Evolutionary conservation across 2,797 vertebrate species (phyloP).

Genomic region (Enteromius treurensis): DNA sequence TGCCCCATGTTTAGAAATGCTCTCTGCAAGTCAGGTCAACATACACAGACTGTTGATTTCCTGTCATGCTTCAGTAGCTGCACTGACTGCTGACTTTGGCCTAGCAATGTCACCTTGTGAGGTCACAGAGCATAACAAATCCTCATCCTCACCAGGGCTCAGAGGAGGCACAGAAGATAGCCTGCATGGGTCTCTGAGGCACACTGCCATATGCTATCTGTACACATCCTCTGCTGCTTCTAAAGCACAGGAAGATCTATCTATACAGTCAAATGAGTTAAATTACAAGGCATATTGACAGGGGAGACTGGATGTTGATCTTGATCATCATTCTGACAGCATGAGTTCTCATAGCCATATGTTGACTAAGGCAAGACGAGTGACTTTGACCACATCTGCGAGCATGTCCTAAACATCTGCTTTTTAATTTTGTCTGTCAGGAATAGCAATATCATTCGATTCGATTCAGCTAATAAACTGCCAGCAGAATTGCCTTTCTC

Average conservation of each 20-base stretch:
- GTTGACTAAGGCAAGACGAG: neutral
- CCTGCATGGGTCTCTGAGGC: slow-evolving; percentile 3
- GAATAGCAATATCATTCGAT: slow-evolving; percentile 48
- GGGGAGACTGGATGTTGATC: slow-evolving; percentile 6
- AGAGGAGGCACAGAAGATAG: neutral
- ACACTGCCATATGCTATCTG: neutral
- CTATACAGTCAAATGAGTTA: neutral
- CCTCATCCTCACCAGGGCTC: slow-evolving; percentile 59
- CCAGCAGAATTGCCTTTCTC: neutral
- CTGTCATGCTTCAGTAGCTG: slow-evolving; percentile 56
- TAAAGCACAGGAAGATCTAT: neutral
- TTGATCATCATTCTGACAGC: slow-evolving; percentile 13
- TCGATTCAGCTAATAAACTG: neutral
- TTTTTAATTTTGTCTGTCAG: slow-evolving; percentile 43
- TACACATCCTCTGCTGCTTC: slow-evolving; percentile 2
- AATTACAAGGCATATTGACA: neutral
- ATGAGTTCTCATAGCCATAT: slow-evolving; percentile 10
- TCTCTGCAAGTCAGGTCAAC: slow-evolving; percentile 7
- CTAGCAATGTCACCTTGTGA: slow-evolving; percentile 67
- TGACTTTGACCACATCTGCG: slow-evolving; percentile 57
- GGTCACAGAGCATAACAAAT: slow-evolving; percentile 60
- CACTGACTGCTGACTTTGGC: slow-evolving; percentile 48
- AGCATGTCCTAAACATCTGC: slow-evolving; percentile 50
- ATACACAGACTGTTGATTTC: slow-evolving; percentile 52
- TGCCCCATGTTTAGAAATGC: slow-evolving; percentile 7